Evolutionary conservation across 2,888 invertebrate species (phyloP).

Genomic region (Limnephilus lunatus): DNA sequence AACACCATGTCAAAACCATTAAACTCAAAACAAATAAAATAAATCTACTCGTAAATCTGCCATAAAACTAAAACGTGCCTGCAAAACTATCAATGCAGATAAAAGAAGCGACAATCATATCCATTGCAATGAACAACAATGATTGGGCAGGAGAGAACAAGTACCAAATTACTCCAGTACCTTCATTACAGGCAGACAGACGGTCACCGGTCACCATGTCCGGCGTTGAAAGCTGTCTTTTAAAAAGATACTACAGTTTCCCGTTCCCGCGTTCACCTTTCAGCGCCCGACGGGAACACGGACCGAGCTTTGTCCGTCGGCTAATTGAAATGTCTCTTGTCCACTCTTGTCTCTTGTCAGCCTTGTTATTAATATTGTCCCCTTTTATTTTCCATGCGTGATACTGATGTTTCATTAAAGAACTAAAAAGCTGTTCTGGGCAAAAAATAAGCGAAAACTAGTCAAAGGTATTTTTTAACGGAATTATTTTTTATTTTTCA

Average conservation of each 20-base stretch:
- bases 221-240: conserved; percentile 47
- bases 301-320: conserved; percentile 45
- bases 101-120: background rate
- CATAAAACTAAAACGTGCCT: too few species aligned
- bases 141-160: background rate
- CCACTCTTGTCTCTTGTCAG: background rate
- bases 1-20: too few species aligned
- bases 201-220: background rate
- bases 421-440: background rate
- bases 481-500: too few species aligned
- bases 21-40: too few species aligned
- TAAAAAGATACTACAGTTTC: conserved; percentile 12
- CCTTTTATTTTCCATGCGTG: conserved; percentile 14
- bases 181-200: conserved; percentile 31
- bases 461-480: background rate
- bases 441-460: background rate
- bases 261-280: background rate
- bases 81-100: background rate
- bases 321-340: conserved; percentile 56
- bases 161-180: background rate
- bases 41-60: too few species aligned
- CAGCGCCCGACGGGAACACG: conserved; percentile 6
- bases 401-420: background rate
- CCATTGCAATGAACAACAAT: background rate
- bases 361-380: conserved; percentile 24